Percentiles rank a stretch among this genome's conserved stretches.
These are phyloP conservation scores for Bombus consobrinus DNA, from an alignment of 1,140 invertebrate species.

Conservation along the genomic window DNA sequence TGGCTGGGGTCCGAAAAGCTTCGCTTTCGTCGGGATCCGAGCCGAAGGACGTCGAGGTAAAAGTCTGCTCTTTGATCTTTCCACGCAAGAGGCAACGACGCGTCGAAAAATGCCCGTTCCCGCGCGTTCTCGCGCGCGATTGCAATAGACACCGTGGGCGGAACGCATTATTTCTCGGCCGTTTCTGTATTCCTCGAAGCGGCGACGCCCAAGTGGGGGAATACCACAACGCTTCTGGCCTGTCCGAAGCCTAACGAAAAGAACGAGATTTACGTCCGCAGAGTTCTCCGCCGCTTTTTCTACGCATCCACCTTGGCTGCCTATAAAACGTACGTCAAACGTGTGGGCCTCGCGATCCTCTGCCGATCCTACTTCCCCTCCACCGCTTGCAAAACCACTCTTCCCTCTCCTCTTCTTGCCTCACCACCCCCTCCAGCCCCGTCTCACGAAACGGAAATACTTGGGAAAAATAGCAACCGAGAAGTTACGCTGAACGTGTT, in stretches of 20 bases:
- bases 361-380: constrained; percentile 38
- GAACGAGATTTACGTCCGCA: constrained; percentile 60
- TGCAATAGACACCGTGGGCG: constrained; percentile 48
- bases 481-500: background rate
- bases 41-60: constrained; percentile 44
- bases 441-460: constrained; percentile 32
- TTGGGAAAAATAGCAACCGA: constrained; percentile 17
- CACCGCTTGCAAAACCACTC: constrained; percentile 25
- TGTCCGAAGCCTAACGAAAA: constrained; percentile 40
- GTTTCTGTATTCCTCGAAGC: constrained; percentile 64
- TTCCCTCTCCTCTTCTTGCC: background rate
- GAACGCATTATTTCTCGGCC: constrained; percentile 43
- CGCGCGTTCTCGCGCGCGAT: constrained; percentile 7
- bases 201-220: background rate
- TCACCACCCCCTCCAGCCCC: background rate
- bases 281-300: constrained; percentile 52
- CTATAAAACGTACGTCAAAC: constrained; percentile 63
- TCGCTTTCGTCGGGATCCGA: constrained; percentile 3
- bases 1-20: background rate
- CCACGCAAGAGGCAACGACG: background rate
- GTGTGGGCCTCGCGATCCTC: constrained; percentile 51
- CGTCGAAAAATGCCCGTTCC: constrained; percentile 27
- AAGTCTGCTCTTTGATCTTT: constrained; percentile 46
- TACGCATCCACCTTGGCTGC: constrained; percentile 63
- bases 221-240: constrained; percentile 13